phyloP scores from a whole-genome alignment of 2,888 invertebrate species.

The Dryadula phaetusa region DNA sequence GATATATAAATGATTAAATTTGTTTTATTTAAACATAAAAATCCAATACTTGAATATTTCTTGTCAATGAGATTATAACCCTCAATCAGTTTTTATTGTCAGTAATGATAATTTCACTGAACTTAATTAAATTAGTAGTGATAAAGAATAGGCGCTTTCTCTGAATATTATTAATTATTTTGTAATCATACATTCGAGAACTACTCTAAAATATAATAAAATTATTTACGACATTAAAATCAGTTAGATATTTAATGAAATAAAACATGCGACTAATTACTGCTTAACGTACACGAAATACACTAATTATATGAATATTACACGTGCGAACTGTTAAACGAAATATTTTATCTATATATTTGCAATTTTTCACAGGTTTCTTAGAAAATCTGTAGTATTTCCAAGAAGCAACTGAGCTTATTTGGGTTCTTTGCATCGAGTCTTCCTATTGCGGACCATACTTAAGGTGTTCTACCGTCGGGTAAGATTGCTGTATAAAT shows the following conservation, averaged over 20 bases:
- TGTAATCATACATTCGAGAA: not conserved
- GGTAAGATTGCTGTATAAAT: conserved; percentile 56
- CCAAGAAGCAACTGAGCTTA: conserved; percentile 43
- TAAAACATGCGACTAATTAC: not conserved
- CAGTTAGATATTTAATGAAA: not conserved
- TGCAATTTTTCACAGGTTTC: conserved; percentile 26
- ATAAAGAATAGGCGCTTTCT: too few relatives aligned
- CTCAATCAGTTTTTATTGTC: too few relatives aligned
- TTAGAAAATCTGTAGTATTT: conserved; percentile 44
- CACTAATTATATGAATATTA: conserved; percentile 9
- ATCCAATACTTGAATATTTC: too few relatives aligned
- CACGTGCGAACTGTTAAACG: not conserved
- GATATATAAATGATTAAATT: too few relatives aligned
- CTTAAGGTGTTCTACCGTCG: conserved; percentile 43
- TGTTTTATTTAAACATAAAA: too few relatives aligned
- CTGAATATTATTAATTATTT: too few relatives aligned
- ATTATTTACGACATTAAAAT: not conserved
- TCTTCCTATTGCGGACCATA: conserved; percentile 49
- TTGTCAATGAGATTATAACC: too few relatives aligned
- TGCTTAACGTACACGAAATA: not conserved
- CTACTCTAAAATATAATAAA: not conserved
- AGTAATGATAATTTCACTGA: too few relatives aligned
- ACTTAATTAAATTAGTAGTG: too few relatives aligned
- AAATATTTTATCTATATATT: not conserved
- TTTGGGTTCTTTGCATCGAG: conserved; percentile 44